Evolutionary conservation across 2,797 vertebrate genomes (phyloP), one percentile per base, ranked within the genome.

Genomic region (Sebastes hubbsi): DNA sequence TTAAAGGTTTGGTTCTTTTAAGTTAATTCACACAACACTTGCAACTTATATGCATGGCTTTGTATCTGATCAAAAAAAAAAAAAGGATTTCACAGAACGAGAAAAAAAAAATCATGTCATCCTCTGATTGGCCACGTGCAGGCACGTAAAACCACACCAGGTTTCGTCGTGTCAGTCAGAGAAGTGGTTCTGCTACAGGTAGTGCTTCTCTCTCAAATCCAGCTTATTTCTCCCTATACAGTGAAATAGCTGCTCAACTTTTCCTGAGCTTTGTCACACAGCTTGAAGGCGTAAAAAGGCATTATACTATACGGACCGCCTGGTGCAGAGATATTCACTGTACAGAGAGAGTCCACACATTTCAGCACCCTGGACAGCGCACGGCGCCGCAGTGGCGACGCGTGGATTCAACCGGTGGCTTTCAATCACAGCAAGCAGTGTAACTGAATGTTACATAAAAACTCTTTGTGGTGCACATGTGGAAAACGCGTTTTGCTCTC

Each of bases 341-440:
- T 61, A 64, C 25, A 67, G 75, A 52, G 54, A 64, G 73, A 80
- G 75, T 80, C 68, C 77, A 8, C 83, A 78, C 88, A 70, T 82
- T 82, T 89, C 93, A 94, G 94, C 86, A 95, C 92, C 83, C 46
- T 77, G 95, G 91, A 91, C 89, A 94, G 90, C 88, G 82, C 88
- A 91, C 89, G 94, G 90, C 88, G 83, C 88, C 80, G 91, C 92
- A 91, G 90, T 87, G 88, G 77, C 82, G 65, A 79, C 62, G 90
- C 74, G 87, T 68, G 92, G 90, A 95, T 94, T 96, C 95, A 96
- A 95, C 95, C 95, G 92, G 95, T 96, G 94, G 92, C 91, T 93
- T 86, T 56, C 34, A 32, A 63, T 42, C 80, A 54, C 61, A 82
- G 72, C 74, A 49, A 27, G 86, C 64, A 14, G 81, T 56, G 81